These are phyloP conservation scores for Nyctalus aviator DNA, from an alignment of 2,797 vertebrate genomes.

Conservation along the genomic window DNA sequence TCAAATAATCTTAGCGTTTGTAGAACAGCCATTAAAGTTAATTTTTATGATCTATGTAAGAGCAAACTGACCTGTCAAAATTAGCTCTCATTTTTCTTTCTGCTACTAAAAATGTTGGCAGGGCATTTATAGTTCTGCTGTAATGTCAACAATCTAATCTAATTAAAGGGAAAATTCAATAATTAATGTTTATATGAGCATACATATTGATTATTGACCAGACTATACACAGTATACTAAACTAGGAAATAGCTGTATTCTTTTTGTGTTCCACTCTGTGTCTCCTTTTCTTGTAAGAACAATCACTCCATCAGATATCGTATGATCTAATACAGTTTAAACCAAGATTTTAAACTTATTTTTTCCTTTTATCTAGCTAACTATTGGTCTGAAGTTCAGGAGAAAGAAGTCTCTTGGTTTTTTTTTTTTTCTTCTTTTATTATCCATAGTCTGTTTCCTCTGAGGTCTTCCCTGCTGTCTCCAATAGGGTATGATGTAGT, in stretches of 20 bases:
- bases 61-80: slow-evolving; percentile 78
- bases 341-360: not conserved
- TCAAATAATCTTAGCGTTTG: slow-evolving; percentile 82
- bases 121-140: slow-evolving; percentile 79
- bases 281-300: not conserved
- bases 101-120: slow-evolving; percentile 79
- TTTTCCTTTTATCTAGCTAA: not conserved
- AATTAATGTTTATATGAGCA: slow-evolving; percentile 75
- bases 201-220: slow-evolving; percentile 83
- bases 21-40: slow-evolving; percentile 77
- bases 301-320: not conserved
- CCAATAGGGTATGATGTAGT: not conserved
- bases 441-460: not conserved
- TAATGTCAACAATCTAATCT: slow-evolving; percentile 84
- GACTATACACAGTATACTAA: not conserved
- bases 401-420: not conserved
- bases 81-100: slow-evolving; percentile 83
- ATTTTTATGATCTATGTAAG: slow-evolving; percentile 80
- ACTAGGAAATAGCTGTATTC: not conserved
- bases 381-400: not conserved
- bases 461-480: not conserved
- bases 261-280: not conserved
- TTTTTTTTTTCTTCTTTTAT: not conserved
- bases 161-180: slow-evolving; percentile 85
- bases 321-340: not conserved